These are phyloP conservation scores for Engystomops pustulosus DNA, from an alignment of 2,113 vertebrate genomes.

Conservation along the genomic window DNA sequence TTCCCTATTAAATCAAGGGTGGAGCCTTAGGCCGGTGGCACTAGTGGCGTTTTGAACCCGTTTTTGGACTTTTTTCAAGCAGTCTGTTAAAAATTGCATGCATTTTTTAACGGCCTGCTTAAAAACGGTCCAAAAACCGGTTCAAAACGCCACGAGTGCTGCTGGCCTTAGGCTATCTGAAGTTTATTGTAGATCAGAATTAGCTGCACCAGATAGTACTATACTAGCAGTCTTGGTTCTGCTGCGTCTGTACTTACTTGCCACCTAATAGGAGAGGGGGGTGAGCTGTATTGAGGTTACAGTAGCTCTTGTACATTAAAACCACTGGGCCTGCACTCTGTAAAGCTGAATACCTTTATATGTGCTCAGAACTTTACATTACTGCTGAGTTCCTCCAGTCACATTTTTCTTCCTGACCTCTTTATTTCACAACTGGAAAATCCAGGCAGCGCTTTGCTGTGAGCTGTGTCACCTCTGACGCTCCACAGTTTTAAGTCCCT, in stretches of 20 bases:
- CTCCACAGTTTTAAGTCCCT: conserved; percentile 27
- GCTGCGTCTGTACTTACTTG: not conserved
- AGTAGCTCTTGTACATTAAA: conserved; percentile 38
- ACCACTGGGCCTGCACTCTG: conserved; percentile 37
- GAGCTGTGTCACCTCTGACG: conserved; percentile 52
- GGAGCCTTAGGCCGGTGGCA: no score
- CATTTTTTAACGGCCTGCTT: no score
- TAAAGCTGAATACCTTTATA: conserved; percentile 23
- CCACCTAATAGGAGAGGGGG: conserved; percentile 68
- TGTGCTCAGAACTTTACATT: not conserved
- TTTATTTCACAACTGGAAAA: conserved; percentile 55
- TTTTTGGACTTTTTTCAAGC: no score
- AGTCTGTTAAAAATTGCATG: no score
- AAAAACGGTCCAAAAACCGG: no score
- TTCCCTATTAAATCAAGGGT: no score
- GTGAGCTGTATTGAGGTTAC: conserved; percentile 22
- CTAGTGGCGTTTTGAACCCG: no score
- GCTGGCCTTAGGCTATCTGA: no score
- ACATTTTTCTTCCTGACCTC: conserved; percentile 55
- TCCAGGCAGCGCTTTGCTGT: not conserved
- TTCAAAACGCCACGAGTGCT: no score
- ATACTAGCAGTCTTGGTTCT: not conserved
- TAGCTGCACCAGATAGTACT: not conserved
- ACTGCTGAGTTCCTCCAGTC: not conserved
- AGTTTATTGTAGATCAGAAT: no score